Conservation (phyloP, 2,113 vertebrate genomes). For the Varanus salvator region DNA sequence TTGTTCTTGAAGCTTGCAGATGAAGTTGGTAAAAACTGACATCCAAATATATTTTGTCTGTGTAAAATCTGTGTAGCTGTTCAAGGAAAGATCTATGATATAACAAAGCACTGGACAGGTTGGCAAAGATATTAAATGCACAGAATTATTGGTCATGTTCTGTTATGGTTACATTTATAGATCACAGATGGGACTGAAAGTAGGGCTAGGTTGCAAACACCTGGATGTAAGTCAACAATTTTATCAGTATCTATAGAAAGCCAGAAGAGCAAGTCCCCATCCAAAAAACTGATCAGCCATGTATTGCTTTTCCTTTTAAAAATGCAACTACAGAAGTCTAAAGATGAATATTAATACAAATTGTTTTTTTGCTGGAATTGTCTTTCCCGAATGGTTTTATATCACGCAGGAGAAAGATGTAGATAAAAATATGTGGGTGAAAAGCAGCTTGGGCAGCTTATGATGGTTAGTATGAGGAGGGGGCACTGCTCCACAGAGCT, state of each 20-base stretch:
- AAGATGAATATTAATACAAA: background rate
- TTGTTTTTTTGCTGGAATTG: background rate
- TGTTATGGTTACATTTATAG: background rate
- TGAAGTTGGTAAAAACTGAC: constrained; percentile 37
- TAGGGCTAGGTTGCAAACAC: background rate
- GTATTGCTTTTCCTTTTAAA: background rate
- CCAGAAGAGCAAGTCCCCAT: background rate
- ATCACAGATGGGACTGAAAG: background rate
- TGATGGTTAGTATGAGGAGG: too few species aligned
- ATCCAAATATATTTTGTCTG: constrained; percentile 39
- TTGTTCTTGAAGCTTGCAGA: constrained; percentile 47
- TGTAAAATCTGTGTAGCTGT: constrained; percentile 1
- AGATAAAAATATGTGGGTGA: background rate
- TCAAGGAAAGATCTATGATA: constrained; percentile 20
- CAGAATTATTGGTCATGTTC: background rate
- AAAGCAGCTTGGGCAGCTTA: background rate
- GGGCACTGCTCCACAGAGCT: too few species aligned
- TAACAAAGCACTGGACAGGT: constrained; percentile 19
- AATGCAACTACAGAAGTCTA: background rate
- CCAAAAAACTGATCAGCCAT: background rate
- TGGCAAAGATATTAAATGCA: background rate
- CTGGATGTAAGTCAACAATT: background rate
- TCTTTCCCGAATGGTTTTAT: background rate
- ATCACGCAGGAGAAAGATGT: background rate
- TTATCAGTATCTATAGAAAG: background rate